Evolutionary conservation across 2,888 invertebrate species (phyloP).

Genomic region (Zaprionus lineosus): DNA sequence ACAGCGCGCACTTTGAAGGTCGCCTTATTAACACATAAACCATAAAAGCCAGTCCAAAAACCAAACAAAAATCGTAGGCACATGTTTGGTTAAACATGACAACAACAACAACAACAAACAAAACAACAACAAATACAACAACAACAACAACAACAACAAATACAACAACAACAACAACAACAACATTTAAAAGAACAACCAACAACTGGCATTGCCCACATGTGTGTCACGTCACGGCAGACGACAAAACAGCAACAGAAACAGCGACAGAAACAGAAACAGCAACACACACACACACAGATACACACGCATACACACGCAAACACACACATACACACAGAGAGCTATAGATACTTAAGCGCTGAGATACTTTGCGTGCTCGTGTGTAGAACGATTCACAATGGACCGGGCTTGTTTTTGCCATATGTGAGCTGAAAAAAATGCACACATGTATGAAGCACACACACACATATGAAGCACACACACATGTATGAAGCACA

Average conservation of each 20-base stretch:
- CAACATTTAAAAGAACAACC: slow-evolving; percentile 29
- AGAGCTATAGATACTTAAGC: slow-evolving; percentile 24
- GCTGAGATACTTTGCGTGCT: slow-evolving; percentile 45
- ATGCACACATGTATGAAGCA: too few species aligned
- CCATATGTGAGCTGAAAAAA: slow-evolving; percentile 62
- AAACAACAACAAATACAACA: slow-evolving; percentile 35
- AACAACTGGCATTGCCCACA: slow-evolving; percentile 57
- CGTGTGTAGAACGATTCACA: slow-evolving; percentile 51
- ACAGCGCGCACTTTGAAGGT: slow-evolving; percentile 62
- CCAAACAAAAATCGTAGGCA: slow-evolving; percentile 39
- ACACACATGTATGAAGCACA: too few species aligned
- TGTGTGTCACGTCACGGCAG: slow-evolving; percentile 76
- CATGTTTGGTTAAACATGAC: slow-evolving; percentile 51
- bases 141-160: slow-evolving; percentile 24
- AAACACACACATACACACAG: slow-evolving; percentile 17
- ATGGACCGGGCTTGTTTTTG: slow-evolving; percentile 74
- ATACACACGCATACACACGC: slow-evolving; percentile 35
- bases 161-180: slow-evolving; percentile 25
- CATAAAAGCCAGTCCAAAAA: slow-evolving; percentile 68
- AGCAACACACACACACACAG: slow-evolving; percentile 7
- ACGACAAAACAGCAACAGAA: slow-evolving; percentile 55
- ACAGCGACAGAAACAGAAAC: background rate
- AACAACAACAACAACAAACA: slow-evolving; percentile 17
- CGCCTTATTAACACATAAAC: slow-evolving; percentile 77
- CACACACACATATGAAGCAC: too few species aligned